Conservation (phyloP, 1,140 invertebrate genomes). For the Cryptotermes secundus region DNA sequence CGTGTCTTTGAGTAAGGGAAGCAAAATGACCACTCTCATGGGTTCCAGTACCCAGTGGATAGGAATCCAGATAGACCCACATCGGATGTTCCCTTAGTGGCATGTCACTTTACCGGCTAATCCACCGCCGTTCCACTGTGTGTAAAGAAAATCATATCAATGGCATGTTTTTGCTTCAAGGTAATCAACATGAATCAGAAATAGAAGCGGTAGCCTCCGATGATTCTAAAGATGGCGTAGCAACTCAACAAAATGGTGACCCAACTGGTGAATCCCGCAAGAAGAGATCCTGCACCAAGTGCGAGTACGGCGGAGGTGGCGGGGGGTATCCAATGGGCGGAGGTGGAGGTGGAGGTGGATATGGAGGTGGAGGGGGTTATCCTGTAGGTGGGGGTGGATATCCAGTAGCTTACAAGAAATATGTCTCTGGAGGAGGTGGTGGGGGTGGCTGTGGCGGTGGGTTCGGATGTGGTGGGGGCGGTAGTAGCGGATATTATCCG, state of each 20-base stretch:
- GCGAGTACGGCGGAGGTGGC: not conserved
- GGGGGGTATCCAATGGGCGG: not conserved
- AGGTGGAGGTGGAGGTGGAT: not conserved
- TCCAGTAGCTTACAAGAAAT: not conserved
- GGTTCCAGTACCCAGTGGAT: not conserved
- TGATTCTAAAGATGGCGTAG: not conserved
- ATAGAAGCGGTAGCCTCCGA: not conserved
- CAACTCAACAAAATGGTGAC: not conserved
- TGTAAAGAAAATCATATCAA: not conserved
- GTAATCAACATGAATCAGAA: not conserved
- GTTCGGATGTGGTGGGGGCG: not conserved
- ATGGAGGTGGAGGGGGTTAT: not conserved
- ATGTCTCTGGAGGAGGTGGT: no score
- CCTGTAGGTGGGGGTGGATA: not conserved
- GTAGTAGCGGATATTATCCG: not conserved
- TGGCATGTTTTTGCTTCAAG: not conserved
- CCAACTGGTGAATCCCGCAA: not conserved
- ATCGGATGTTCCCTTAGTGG: no score
- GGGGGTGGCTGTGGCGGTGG: not conserved
- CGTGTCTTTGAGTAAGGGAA: no score
- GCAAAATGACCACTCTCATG: not conserved
- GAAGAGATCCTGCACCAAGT: not conserved
- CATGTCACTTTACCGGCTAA: no score
- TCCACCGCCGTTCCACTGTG: not conserved
- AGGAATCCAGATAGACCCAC: no score